These are phyloP conservation scores for Herpetotheres cachinnans DNA, from an alignment of 2,113 vertebrate genomes.

Conservation along the genomic window DNA sequence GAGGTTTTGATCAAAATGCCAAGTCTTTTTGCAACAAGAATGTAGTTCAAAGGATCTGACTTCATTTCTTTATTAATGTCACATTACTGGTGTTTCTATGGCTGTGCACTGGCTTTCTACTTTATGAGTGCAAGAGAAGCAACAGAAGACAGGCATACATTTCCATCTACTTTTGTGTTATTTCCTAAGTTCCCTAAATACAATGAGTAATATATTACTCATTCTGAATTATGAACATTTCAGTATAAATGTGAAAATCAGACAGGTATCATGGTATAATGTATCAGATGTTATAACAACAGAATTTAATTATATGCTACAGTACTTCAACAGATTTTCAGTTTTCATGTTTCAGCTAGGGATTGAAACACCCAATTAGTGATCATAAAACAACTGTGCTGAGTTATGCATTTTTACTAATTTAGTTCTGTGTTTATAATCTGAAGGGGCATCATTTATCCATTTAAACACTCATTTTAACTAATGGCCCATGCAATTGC, in stretches of 20 bases:
- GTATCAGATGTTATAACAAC: neutral
- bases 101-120: neutral
- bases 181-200: neutral
- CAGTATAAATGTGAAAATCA: neutral
- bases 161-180: neutral
- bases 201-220: neutral
- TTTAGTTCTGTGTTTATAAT: neutral
- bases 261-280: neutral
- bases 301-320: neutral
- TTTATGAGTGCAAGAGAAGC: neutral
- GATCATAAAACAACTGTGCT: neutral
- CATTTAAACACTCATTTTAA: conserved; percentile 41
- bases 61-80: neutral
- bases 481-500: conserved; percentile 28
- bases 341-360: neutral
- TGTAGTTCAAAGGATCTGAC: neutral
- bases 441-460: neutral
- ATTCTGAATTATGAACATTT: neutral
- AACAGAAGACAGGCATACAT: neutral
- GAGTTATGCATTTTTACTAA: neutral
- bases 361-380: neutral
- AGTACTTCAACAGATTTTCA: neutral
- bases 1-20: neutral
- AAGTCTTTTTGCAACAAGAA: neutral
- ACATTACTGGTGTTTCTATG: neutral